These are phyloP conservation scores for Melieria omissa DNA, from an alignment of 2,888 invertebrate genomes.

Conservation along the genomic window DNA sequence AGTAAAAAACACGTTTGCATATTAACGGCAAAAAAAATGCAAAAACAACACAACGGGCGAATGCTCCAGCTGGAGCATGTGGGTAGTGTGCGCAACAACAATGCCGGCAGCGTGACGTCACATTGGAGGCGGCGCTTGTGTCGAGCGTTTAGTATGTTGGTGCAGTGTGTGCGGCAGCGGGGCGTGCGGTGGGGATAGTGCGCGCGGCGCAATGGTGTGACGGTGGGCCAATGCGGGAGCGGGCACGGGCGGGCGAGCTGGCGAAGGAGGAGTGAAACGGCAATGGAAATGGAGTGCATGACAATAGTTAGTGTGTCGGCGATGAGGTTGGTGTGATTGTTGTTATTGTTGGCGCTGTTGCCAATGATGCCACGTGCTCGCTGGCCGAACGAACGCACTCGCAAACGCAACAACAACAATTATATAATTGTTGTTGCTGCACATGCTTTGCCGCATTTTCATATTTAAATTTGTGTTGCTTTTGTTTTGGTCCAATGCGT, in stretches of 20 bases:
- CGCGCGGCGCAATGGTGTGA: neutral
- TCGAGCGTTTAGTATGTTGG: constrained; percentile 45
- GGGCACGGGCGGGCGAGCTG: neutral
- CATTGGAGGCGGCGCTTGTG: constrained; percentile 56
- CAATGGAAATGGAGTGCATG: too few relatives aligned
- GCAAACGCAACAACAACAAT: constrained; percentile 18
- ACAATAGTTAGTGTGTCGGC: neutral
- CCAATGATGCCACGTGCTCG: constrained; percentile 27
- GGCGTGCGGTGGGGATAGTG: constrained; percentile 6
- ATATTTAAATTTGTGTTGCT: constrained; percentile 32
- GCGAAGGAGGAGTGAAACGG: neutral
- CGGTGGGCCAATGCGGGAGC: too few relatives aligned
- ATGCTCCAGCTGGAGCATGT: constrained; percentile 15
- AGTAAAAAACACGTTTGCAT: constrained; percentile 40
- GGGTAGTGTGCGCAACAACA: constrained; percentile 39
- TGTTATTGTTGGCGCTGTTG: constrained; percentile 33
- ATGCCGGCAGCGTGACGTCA: constrained; percentile 53
- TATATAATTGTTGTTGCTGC: constrained; percentile 22
- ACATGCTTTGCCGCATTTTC: constrained; percentile 26
- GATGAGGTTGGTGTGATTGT: constrained; percentile 1
- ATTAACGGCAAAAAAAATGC: constrained; percentile 33
- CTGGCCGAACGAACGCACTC: neutral
- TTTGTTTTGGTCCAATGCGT: neutral
- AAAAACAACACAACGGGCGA: constrained; percentile 27
- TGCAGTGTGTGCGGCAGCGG: neutral